Base-by-base conservation (phyloP, 2,113 vertebrate genomes). In the Microtus richardsoni region DNA sequence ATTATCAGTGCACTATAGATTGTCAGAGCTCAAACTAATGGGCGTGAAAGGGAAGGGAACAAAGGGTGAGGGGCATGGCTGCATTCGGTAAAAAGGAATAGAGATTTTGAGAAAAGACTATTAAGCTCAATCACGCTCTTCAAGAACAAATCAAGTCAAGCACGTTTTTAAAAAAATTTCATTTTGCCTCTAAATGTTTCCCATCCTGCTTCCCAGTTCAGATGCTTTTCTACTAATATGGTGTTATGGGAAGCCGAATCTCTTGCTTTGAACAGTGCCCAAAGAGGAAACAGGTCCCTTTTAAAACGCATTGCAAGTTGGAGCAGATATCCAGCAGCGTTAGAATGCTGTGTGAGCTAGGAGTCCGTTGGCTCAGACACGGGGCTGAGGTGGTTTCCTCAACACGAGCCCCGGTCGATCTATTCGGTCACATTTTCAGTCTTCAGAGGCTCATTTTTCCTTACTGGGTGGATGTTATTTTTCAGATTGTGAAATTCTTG, bases 401-500 rank as follows among this genome's bases (percentile, higher is more conserved):
- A 91, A 54, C 4, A 9, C 3, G 30, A 84, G 21, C 36, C 87
- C 93, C 80, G 60, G 36, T 74, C 77, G 64, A 78, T 90, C 94
- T 49, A 89, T 4, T 95, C 36, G 44, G 30, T 75, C 47, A 78
- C 66, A 54, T 91, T 92, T 71, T 47, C 88, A 62, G 21, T 47
- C 5, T 44, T 66, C 66, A 88, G 21, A 84, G 30, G 0, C 36
- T 96, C 26, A 36, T 62, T 96, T 74, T 94, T 88, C 93, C 44
- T 88, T 97, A 85, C 28, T 77, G 30, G 41, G 77, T 95, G 62
- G 39, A 75, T 68, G 70, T 41, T 92, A 83, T 90, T 95, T 97
- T 96, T 93, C 88, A 93, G 77, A 95, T 79, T 54, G 85, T 78
- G 78, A 92, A 78, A 93, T 88, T 93, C 82, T 93, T 85, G 49